Evolutionary conservation across 2,113 vertebrate species (phyloP).

Genomic region (Oncorhynchus tshawytscha): DNA sequence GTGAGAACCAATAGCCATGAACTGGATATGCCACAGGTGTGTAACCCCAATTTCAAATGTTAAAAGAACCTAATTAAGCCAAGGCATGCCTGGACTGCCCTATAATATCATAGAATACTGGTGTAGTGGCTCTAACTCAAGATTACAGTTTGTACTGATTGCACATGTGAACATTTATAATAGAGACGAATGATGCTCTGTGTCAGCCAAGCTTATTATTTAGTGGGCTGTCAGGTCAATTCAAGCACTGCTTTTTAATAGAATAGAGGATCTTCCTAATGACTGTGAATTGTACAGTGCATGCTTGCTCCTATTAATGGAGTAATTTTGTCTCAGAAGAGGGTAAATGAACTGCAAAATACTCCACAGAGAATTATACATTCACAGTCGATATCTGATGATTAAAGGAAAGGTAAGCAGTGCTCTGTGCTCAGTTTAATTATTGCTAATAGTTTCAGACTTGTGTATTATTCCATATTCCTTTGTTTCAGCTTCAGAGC

Average conservation of each 20-base stretch:
- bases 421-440: neutral
- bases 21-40: neutral
- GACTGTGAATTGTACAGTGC: neutral
- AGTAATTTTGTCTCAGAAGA: neutral
- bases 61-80: constrained; percentile 5
- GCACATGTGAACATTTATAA: neutral
- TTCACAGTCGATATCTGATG: neutral
- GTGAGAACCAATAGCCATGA: constrained; percentile 1
- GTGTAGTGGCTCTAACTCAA: neutral
- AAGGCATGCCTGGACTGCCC: neutral
- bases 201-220: neutral
- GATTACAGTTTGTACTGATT: neutral
- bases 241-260: neutral
- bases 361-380: neutral
- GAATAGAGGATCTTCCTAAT: neutral
- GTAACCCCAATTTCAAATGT: constrained; percentile 4
- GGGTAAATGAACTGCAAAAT: neutral
- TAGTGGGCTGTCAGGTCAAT: neutral
- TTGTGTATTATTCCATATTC: neutral
- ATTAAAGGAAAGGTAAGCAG: neutral
- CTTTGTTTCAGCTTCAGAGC: neutral
- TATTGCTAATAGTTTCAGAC: neutral
- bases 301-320: neutral
- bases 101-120: neutral
- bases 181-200: neutral